phyloP scores from a whole-genome alignment of 2,888 invertebrate genomes.

The Campopleginae sp. region DNA sequence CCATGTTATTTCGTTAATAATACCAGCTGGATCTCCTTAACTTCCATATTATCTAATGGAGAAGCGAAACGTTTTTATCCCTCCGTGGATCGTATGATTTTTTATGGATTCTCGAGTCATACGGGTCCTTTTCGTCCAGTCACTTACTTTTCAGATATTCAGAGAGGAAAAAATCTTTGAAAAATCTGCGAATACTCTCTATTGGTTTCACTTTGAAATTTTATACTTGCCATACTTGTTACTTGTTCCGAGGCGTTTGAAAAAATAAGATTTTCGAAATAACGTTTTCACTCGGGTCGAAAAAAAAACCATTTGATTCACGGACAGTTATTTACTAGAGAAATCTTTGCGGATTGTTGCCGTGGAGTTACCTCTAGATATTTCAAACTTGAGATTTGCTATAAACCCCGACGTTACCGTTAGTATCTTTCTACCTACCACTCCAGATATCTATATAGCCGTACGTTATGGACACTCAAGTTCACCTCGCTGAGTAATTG shows the following conservation, averaged over 20 bases:
- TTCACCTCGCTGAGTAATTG: slow-evolving; percentile 56
- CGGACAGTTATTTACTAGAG: not conserved
- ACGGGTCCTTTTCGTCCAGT: too few relatives aligned
- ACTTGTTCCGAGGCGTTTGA: too few relatives aligned
- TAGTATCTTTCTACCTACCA: not conserved
- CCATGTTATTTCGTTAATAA: not conserved
- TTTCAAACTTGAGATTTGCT: not conserved
- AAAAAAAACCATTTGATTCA: too few relatives aligned
- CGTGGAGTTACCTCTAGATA: not conserved
- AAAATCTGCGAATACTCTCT: too few relatives aligned
- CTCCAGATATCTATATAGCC: not conserved
- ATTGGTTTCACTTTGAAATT: too few relatives aligned
- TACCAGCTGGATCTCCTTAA: not conserved
- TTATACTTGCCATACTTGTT: too few relatives aligned
- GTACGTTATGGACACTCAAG: slow-evolving; percentile 4
- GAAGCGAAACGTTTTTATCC: not conserved
- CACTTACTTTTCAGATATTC: too few relatives aligned
- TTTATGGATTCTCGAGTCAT: too few relatives aligned
- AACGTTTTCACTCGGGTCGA: too few relatives aligned
- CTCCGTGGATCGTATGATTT: too few relatives aligned
- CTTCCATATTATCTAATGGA: not conserved
- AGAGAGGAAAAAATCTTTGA: too few relatives aligned
- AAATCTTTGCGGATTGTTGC: not conserved
- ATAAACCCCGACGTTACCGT: slow-evolving; percentile 8
- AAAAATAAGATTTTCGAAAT: too few relatives aligned